A percentile compares a stretch with the other conserved stretches of the same genome.
These are phyloP conservation scores for Scylla paramamosain DNA, from an alignment of 1,140 invertebrate genomes.

Conservation along the genomic window DNA sequence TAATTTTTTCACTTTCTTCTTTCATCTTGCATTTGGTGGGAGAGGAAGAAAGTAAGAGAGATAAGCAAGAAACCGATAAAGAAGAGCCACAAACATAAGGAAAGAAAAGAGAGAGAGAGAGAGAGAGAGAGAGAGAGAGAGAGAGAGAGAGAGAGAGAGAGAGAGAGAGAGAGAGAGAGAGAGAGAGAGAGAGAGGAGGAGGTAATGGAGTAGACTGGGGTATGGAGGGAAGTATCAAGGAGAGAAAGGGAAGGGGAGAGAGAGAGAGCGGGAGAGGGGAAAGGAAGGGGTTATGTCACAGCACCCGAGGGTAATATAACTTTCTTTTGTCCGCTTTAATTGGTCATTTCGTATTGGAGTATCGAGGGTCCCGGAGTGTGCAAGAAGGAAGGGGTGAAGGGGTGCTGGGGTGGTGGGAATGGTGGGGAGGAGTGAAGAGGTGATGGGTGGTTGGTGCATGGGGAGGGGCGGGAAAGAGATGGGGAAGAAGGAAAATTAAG, in stretches of 20 bases:
- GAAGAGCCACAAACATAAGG: not conserved
- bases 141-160: constrained; percentile 10
- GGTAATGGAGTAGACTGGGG: not conserved
- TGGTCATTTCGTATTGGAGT: constrained; percentile 36
- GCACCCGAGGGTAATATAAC: not conserved
- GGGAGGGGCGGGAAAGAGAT: not conserved
- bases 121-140: constrained; percentile 14
- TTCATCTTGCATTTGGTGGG: no score
- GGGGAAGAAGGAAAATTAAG: not conserved
- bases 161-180: not conserved
- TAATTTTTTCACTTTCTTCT: no score
- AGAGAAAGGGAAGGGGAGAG: not conserved
- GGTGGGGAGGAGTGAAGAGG: not conserved
- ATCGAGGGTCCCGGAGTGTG: not conserved
- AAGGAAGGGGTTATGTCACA: not conserved
- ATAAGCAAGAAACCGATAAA: not conserved
- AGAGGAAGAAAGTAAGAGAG: not conserved
- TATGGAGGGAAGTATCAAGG: not conserved
- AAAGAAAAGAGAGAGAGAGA: not conserved
- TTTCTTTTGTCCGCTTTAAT: constrained; percentile 51
- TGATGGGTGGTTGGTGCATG: not conserved
- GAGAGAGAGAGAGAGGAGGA: not conserved
- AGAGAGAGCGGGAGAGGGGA: not conserved
- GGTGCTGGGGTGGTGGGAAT: not conserved
- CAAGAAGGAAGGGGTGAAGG: not conserved